Evolutionary conservation across 2,888 invertebrate genomes (phyloP).

Genomic region (Furcula furcula): DNA sequence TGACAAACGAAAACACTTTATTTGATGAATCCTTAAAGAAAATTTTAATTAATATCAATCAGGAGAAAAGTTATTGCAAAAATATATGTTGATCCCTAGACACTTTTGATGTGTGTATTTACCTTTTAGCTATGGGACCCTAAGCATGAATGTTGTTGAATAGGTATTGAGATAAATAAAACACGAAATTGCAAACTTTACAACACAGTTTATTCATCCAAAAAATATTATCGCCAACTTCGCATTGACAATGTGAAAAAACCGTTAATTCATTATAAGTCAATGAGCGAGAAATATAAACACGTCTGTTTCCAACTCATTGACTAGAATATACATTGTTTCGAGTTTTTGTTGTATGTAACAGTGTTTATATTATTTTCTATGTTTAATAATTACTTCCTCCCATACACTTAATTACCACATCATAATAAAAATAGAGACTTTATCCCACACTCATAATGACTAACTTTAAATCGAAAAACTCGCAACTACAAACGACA

Average conservation of each 20-base stretch:
- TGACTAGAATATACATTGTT: constrained; percentile 40
- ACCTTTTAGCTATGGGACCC: too few species aligned
- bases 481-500: constrained; percentile 22
- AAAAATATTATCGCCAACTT: constrained; percentile 61
- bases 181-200: constrained; percentile 42
- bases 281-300: constrained; percentile 37
- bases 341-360: constrained; percentile 41
- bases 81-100: too few species aligned
- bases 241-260: constrained; percentile 62
- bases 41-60: too few species aligned
- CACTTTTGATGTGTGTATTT: too few species aligned
- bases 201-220: constrained; percentile 64
- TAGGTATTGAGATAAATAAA: constrained; percentile 43
- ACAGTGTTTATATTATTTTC: constrained; percentile 44
- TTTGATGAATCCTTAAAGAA: too few species aligned
- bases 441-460: constrained; percentile 37
- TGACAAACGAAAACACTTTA: too few species aligned
- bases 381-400: constrained; percentile 48
- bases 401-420: constrained; percentile 37
- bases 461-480: constrained; percentile 38
- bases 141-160: too few species aligned
- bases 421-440: constrained; percentile 51
- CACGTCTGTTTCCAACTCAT: constrained; percentile 27
- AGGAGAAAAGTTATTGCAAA: too few species aligned
- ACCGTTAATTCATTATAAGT: constrained; percentile 44